Evolutionary conservation across 2,113 vertebrate genomes (phyloP).

Genomic region (Struthidea cinerea): DNA sequence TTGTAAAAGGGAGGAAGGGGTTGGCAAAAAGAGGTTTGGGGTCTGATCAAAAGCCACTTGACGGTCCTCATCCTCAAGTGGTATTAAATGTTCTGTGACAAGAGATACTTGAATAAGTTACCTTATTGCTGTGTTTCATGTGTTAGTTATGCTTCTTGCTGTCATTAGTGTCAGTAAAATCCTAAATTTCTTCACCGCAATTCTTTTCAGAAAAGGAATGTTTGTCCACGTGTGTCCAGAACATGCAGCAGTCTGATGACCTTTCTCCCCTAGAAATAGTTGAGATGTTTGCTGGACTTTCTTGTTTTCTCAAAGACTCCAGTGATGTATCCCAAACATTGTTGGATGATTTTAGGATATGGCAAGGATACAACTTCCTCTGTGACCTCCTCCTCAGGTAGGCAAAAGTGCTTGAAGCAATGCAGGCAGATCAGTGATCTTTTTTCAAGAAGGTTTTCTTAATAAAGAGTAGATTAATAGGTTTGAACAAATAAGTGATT

Average conservation of each 20-base stretch:
- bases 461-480: background rate
- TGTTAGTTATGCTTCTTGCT: background rate
- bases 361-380: slow-evolving; percentile 96
- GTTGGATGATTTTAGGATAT: slow-evolving; percentile 96
- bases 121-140: background rate
- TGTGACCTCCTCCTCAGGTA: slow-evolving; percentile 97
- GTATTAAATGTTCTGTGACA: background rate
- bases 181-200: background rate
- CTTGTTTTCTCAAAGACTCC: slow-evolving; percentile 98
- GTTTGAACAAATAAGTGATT: background rate
- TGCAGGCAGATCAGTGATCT: background rate
- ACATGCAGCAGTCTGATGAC: slow-evolving; percentile 98
- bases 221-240: slow-evolving; percentile 93
- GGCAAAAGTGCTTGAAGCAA: background rate
- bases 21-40: background rate
- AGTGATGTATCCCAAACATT: slow-evolving; percentile 94
- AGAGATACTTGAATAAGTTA: background rate
- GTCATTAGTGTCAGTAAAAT: background rate
- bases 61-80: background rate
- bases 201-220: slow-evolving; percentile 93
- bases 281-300: slow-evolving; percentile 97
- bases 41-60: background rate
- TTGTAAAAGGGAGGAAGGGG: background rate
- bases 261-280: slow-evolving; percentile 95
- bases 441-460: background rate